Evolutionary conservation across 2,797 vertebrate genomes (phyloP), one percentile per base, ranked within the genome.

Genomic region (Galaxias olidus): DNA sequence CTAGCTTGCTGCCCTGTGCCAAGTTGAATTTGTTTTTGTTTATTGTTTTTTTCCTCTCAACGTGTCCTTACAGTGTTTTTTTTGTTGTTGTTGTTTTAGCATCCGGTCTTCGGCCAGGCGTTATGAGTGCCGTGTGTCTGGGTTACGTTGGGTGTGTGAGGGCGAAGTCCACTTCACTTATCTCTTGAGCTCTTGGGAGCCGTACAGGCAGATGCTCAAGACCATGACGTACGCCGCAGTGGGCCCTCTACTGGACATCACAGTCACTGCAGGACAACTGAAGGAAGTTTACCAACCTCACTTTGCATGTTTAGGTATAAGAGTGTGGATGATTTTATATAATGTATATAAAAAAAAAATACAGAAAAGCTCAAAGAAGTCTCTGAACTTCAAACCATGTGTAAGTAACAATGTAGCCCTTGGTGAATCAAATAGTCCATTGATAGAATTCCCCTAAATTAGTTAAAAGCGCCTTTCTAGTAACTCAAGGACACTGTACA

Each of bases 171-270:
- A 20, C 50, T 20, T 85, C 13, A 45, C 0, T 1, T 85, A 72
- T 50, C 30, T n/a, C 30, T 75, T 76, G 41, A 18, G 42, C 6
- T 73, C 67, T 11, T 85, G 83, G 83, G 58, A 81, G 9, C 17
- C 61, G 44, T 66, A 74, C 17, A 56, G 0, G n/a, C 11, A 15
- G 49, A 19, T 13, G 4, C 14, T 69, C 14, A 7, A n/a, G 13
- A 50, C 9, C 6, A 30, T 47, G n/a, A 14, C 54, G 7, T 80
- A 59, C 59, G 61, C 59, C 2, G 75, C 73, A 44, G 79, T 58
- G 58, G 83, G 83, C n/a, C 77, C 83, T 20, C 58, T 81, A 11
- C 44, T 82, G 48, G 71, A 85, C 69, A 72, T 85, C 50, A 68
- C 47, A 15, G 47, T 82, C 43, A 64, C 14, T 51, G 30, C 46